phyloP scores from a whole-genome alignment of 1,140 invertebrate genomes.

The Zaprionus inermis region DNA sequence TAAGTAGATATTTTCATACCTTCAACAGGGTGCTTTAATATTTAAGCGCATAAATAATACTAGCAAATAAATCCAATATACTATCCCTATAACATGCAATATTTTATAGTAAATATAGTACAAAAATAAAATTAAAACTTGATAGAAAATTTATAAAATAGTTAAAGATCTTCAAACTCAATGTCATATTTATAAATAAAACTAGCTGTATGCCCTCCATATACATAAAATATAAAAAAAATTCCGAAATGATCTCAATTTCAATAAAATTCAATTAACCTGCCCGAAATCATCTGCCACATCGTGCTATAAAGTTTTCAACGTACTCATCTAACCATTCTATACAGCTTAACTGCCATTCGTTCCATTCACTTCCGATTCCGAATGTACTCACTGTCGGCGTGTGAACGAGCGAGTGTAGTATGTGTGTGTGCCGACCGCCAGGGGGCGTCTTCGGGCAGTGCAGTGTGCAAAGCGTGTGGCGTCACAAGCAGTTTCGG shows the following conservation, averaged over 20 bases:
- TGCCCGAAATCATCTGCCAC: background rate
- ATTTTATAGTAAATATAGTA: too few relatives aligned
- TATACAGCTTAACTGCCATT: conserved; percentile 35
- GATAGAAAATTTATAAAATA: too few relatives aligned
- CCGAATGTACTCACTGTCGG: conserved; percentile 16
- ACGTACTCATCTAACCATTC: conserved; percentile 7
- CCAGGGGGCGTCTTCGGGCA: conserved; percentile 51
- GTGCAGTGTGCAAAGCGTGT: conserved; percentile 14
- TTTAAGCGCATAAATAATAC: too few relatives aligned
- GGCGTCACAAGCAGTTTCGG: conserved; percentile 25
- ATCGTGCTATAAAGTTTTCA: background rate
- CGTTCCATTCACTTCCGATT: conserved; percentile 7
- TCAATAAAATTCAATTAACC: background rate
- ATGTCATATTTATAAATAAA: background rate
- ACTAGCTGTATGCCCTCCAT: too few relatives aligned
- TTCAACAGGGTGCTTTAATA: too few relatives aligned
- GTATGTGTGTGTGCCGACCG: conserved; percentile 23
- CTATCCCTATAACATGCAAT: too few relatives aligned
- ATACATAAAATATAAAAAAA: too few relatives aligned
- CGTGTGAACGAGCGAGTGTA: background rate
- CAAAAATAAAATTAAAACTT: too few relatives aligned
- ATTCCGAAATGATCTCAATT: too few relatives aligned
- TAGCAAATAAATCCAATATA: too few relatives aligned
- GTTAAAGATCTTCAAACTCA: too few relatives aligned
- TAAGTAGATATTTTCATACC: too few relatives aligned